Conservation (phyloP, 2,797 vertebrate species). For the Cuniculus paca region DNA sequence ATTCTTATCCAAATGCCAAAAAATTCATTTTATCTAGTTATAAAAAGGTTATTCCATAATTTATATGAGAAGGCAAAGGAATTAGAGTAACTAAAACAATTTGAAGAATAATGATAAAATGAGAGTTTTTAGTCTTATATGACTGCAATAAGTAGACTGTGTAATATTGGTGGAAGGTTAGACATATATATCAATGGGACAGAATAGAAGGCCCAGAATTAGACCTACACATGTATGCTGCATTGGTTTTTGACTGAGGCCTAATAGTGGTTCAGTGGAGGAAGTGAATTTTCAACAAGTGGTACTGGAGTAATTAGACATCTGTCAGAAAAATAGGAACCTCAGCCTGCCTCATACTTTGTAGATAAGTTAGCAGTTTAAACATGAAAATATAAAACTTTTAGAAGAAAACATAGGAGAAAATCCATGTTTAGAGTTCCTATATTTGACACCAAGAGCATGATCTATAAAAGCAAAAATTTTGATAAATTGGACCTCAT, state of each 20-base stretch:
- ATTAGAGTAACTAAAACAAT: not conserved
- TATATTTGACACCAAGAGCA: not conserved
- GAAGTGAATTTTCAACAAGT: not conserved
- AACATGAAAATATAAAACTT: not conserved
- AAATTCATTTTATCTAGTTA: not conserved
- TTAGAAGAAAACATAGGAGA: not conserved
- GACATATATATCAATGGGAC: not conserved
- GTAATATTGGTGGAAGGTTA: not conserved
- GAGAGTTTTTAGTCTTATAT: not conserved
- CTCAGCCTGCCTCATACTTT: not conserved
- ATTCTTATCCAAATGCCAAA: not conserved
- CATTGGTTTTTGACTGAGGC: conserved; percentile 16
- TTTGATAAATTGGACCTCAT: not conserved
- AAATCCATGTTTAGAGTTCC: not conserved
- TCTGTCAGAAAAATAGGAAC: not conserved
- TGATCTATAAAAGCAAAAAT: not conserved
- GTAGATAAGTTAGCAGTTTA: not conserved
- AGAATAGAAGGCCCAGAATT: not conserved
- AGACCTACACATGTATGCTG: not conserved
- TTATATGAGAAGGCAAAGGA: conserved; percentile 48
- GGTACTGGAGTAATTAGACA: not conserved
- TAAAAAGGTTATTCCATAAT: conserved; percentile 28
- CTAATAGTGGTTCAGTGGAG: not conserved
- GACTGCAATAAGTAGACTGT: not conserved
- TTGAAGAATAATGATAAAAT: conserved; percentile 25